Evolutionary conservation across 2,113 vertebrate species (phyloP).

Genomic region (Manacus vitellinus): DNA sequence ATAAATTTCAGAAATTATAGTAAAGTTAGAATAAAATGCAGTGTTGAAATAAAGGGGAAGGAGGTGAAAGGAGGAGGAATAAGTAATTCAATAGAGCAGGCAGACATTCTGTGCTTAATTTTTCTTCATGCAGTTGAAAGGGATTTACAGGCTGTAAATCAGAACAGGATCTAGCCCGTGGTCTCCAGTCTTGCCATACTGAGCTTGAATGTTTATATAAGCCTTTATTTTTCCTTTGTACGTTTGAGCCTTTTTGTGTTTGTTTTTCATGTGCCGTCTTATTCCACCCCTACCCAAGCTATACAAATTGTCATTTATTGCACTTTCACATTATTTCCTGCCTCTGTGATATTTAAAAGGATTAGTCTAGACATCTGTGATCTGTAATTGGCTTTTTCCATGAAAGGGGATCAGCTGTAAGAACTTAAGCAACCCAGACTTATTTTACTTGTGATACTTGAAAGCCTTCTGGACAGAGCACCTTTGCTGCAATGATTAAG

Average conservation of each 20-base stretch:
- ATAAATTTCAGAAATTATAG: slow-evolving; percentile 20
- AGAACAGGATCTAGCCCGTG: slow-evolving; percentile 5
- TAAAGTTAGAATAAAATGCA: slow-evolving; percentile 35
- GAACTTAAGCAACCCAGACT: slow-evolving; percentile 69
- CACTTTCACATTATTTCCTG: slow-evolving; percentile 62
- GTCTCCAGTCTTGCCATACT: not conserved
- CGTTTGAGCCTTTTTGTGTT: slow-evolving; percentile 28
- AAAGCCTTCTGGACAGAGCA: slow-evolving; percentile 62
- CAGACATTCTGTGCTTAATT: slow-evolving; percentile 46
- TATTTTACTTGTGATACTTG: slow-evolving; percentile 62
- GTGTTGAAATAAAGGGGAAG: not conserved
- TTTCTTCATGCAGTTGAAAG: slow-evolving; percentile 49
- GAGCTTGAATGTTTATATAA: slow-evolving; percentile 30
- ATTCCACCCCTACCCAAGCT: slow-evolving; percentile 9
- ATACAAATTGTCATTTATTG: slow-evolving; percentile 62
- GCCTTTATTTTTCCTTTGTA: slow-evolving; percentile 46
- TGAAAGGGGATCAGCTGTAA: slow-evolving; percentile 66
- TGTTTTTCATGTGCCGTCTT: slow-evolving; percentile 49
- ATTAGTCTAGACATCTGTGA: slow-evolving; percentile 70
- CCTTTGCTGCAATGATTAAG: slow-evolving; percentile 46
- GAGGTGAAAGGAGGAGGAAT: not conserved
- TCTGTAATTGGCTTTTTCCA: slow-evolving; percentile 68
- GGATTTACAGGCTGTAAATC: slow-evolving; percentile 52
- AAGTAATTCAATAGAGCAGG: slow-evolving; percentile 12
- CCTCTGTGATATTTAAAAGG: slow-evolving; percentile 69